A percentile compares a stretch with the other conserved stretches of the same genome.
phyloP scores from a whole-genome alignment of 2,888 invertebrate genomes.

The Tanytarsus gracilentus region DNA sequence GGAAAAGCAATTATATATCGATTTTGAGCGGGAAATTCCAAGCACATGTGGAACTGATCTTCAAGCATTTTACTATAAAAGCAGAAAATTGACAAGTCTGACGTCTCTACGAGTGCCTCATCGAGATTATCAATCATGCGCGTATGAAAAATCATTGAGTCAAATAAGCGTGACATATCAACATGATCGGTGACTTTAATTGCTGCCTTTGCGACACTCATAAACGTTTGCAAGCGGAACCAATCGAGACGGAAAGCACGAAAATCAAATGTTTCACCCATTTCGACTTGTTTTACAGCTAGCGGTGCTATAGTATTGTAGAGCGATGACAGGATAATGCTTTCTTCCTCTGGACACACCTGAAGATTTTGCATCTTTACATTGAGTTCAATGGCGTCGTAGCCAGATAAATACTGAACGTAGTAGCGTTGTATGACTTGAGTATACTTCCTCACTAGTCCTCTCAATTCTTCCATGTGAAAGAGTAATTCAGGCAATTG shows the following conservation, averaged over 20 bases:
- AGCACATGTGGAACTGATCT: slow-evolving; percentile 96
- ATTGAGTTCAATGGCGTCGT: slow-evolving; percentile 87
- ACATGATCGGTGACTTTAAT: slow-evolving; percentile 72
- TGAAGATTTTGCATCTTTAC: slow-evolving; percentile 74
- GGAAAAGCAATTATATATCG: slow-evolving; percentile 97
- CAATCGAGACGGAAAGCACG: slow-evolving; percentile 92
- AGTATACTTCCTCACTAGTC: slow-evolving; percentile 88
- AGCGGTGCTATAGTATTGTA: slow-evolving; percentile 79
- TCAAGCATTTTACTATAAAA: slow-evolving; percentile 96
- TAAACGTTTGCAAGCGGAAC: slow-evolving; percentile 92
- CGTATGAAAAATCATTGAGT: slow-evolving; percentile 93
- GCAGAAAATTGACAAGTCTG: slow-evolving; percentile 95
- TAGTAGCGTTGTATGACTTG: slow-evolving; percentile 97
- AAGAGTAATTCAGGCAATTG: slow-evolving; percentile 95
- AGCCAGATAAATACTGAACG: slow-evolving; percentile 92
- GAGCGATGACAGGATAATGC: slow-evolving; percentile 83
- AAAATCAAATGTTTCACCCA: slow-evolving; percentile 92
- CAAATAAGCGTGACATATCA: slow-evolving; percentile 83
- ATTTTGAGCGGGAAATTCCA: slow-evolving; percentile 98
- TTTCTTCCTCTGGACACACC: slow-evolving; percentile 89
- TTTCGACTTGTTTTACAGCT: slow-evolving; percentile 91
- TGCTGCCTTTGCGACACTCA: slow-evolving; percentile 74
- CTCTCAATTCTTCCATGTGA: slow-evolving; percentile 95
- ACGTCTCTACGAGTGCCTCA: slow-evolving; percentile 92
- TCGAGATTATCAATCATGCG: slow-evolving; percentile 97